Evolutionary conservation across 2,113 vertebrate species (phyloP), one percentile per base, ranked within the genome.

Genomic region (Onychostruthus taczanowskii): DNA sequence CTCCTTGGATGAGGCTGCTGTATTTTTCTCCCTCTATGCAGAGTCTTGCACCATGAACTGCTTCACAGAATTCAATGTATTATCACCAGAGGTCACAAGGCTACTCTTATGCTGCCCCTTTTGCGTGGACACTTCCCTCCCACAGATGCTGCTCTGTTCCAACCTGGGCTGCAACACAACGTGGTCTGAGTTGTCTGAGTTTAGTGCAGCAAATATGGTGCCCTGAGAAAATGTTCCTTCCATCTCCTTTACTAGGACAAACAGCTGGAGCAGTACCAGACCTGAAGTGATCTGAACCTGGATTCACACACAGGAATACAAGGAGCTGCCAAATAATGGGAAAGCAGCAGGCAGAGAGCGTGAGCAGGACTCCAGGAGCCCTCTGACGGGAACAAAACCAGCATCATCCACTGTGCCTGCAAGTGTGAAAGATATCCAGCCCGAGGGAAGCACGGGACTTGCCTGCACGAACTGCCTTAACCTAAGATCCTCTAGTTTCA

Each of bases 361-460:
- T 23, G 87, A 73, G 46, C 6, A 9, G 75, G 50, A 76, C 83
- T 88, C 79, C 76, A 49, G 63, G 59, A 97, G 62, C 70, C 41
- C 78, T 93, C 85, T 80, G 78, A 91, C 19, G 70, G 84, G 75
- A 83, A 88, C 55, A 74, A 77, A 93, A n/a, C 53, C 94, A 67
- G 76, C 86, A 89, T 19, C 83, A 9, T 33, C 55, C 72, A 4
- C 66, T 41, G 20, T 26, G 81, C 37, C 73, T 69, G 70, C 46
- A 24, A 33, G 56, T 9, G 31, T 10, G 53, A 68, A 61, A 95
- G 41, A 31, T 6, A 6, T 1, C 33, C 66, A 63, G 78, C 0
- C 41, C 0, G 0, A 73, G 70, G 41, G 27, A 61, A 49, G 58
- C 28, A 6, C 3, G 2, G 62, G 49, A 64, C n/a, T 43, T 50